Conservation (phyloP, 2,888 invertebrate species). For the Syrista parreyssii region DNA sequence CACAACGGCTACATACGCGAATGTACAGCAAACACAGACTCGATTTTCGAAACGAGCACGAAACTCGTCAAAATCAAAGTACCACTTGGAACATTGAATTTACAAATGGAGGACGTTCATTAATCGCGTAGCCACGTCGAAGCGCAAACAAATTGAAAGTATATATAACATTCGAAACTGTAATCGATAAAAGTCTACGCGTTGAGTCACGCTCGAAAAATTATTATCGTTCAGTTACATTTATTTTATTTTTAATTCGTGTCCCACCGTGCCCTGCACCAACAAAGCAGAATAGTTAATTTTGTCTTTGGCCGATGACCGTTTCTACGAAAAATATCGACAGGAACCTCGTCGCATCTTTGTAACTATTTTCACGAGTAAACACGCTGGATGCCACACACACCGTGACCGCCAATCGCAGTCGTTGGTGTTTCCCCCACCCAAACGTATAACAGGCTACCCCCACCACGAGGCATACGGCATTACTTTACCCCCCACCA, state of each 20-base stretch:
- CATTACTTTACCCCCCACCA: neutral
- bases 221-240: neutral
- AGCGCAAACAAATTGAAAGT: conserved; percentile 44
- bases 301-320: neutral
- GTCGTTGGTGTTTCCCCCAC: neutral
- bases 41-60: neutral
- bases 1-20: neutral
- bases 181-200: conserved; percentile 48
- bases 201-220: conserved; percentile 1
- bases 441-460: neutral
- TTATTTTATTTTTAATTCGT: neutral
- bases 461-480: neutral
- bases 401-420: neutral
- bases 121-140: neutral
- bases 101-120: neutral
- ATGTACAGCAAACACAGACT: neutral
- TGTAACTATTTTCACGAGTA: neutral
- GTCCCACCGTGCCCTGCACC: neutral
- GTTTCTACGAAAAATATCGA: neutral
- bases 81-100: neutral
- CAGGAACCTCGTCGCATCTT: neutral
- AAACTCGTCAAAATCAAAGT: neutral
- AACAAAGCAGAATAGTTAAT: neutral
- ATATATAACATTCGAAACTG: conserved; percentile 43
- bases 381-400: neutral